These are phyloP conservation scores for Aphidius colemani DNA, from an alignment of 2,888 invertebrate genomes.

Conservation along the genomic window DNA sequence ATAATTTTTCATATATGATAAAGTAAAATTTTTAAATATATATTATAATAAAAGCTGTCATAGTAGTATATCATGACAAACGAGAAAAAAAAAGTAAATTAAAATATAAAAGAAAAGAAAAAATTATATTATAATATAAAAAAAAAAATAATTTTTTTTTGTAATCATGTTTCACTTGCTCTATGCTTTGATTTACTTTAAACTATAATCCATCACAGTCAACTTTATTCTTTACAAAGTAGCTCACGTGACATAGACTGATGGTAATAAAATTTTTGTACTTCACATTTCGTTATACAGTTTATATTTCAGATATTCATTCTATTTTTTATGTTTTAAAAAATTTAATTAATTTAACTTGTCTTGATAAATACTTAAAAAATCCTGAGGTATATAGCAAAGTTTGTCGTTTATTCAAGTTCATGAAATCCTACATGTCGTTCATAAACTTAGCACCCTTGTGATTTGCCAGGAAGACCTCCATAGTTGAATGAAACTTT, in stretches of 20 bases:
- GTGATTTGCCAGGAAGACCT: slow-evolving; percentile 40
- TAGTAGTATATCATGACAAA: too few species aligned
- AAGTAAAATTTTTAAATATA: too few species aligned
- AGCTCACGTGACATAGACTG: slow-evolving; percentile 10
- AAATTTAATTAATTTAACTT: too few species aligned
- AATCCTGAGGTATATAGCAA: slow-evolving; percentile 18
- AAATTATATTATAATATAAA: slow-evolving; percentile 1
- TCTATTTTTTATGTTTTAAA: too few species aligned
- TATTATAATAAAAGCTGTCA: too few species aligned
- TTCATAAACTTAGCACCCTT: slow-evolving; percentile 38
- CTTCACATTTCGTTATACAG: background rate
- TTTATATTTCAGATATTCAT: too few species aligned
- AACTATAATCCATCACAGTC: slow-evolving; percentile 20
- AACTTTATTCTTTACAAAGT: slow-evolving; percentile 6
- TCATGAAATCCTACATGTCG: slow-evolving; percentile 44
- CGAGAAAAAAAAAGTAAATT: background rate
- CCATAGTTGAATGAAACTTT: slow-evolving; percentile 37
- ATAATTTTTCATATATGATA: background rate
- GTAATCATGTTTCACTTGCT: background rate
- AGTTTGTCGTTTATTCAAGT: slow-evolving; percentile 33
- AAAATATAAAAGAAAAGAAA: slow-evolving; percentile 7
- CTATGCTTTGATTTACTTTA: background rate
- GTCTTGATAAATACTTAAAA: background rate
- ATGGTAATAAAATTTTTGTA: slow-evolving; percentile 13
- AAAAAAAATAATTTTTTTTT: background rate